Percentiles rank a stretch among this genome's conserved stretches.
These are phyloP conservation scores for Megaceryle maxima DNA, from an alignment of 2,113 vertebrate genomes.

Conservation along the genomic window DNA sequence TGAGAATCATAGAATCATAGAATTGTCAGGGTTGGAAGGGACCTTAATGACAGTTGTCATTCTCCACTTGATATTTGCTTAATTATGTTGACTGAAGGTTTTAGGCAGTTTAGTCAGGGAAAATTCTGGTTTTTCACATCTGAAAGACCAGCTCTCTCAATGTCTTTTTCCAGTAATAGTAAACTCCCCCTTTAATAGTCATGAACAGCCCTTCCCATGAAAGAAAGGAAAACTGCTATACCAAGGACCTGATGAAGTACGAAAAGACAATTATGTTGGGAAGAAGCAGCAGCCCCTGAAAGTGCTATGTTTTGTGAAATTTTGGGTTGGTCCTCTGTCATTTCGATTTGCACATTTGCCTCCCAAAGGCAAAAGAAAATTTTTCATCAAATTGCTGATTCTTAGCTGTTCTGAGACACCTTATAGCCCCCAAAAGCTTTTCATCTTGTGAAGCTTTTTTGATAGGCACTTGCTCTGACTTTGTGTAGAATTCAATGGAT, in stretches of 20 bases:
- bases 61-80: not conserved
- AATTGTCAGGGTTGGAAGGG: too few species aligned
- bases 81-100: not conserved
- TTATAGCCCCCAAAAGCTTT: not conserved
- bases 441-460: not conserved
- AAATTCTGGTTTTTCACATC: not conserved
- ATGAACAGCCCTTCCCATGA: not conserved
- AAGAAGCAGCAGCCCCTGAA: not conserved
- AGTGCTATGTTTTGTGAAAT: not conserved
- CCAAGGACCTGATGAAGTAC: not conserved
- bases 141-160: not conserved
- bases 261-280: not conserved
- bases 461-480: not conserved
- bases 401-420: not conserved
- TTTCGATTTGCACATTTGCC: not conserved
- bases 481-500: not conserved
- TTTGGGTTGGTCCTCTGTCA: not conserved
- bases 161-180: not conserved
- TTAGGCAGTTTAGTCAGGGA: not conserved
- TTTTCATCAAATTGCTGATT: not conserved
- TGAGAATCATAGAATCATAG: too few species aligned
- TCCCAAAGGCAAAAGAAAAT: not conserved
- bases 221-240: not conserved
- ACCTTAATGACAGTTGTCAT: not conserved
- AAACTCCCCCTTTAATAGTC: not conserved